Percentiles rank a stretch among this genome's conserved stretches.
These are phyloP conservation scores for Cydia fagiglandana DNA, from an alignment of 1,140 invertebrate genomes.

Conservation along the genomic window DNA sequence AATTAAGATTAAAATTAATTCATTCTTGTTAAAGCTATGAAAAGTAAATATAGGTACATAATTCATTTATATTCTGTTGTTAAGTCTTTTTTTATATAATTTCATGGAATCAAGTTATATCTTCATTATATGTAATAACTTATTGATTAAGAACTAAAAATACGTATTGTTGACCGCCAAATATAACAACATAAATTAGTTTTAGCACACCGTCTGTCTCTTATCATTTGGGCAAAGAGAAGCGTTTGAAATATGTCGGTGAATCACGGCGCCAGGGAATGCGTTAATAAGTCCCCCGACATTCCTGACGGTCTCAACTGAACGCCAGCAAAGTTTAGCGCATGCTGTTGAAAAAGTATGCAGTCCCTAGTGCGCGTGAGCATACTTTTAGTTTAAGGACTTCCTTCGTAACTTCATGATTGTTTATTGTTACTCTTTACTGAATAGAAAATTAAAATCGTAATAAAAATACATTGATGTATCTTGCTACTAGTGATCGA, in stretches of 20 bases:
- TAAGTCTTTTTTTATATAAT: too few species aligned
- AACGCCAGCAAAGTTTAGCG: background rate
- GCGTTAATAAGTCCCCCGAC: conserved; percentile 60
- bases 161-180: background rate
- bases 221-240: conserved; percentile 39
- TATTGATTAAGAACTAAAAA: too few species aligned
- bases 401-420: background rate
- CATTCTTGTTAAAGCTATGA: too few species aligned
- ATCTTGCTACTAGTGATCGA: too few species aligned
- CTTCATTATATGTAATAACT: too few species aligned
- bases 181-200: background rate
- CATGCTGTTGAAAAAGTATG: conserved; percentile 13
- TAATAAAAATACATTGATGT: too few species aligned
- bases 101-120: too few species aligned
- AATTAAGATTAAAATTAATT: too few species aligned
- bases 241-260: conserved; percentile 55
- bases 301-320: conserved; percentile 40
- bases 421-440: background rate
- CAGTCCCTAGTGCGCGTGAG: background rate
- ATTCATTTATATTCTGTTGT: too few species aligned
- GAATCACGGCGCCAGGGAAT: conserved; percentile 59
- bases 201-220: conserved; percentile 9
- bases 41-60: too few species aligned
- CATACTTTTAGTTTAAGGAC: background rate
- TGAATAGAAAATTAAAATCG: too few species aligned